Base-by-base conservation (phyloP, 1,140 invertebrate genomes). In the Bombus vancouverensis region DNA sequence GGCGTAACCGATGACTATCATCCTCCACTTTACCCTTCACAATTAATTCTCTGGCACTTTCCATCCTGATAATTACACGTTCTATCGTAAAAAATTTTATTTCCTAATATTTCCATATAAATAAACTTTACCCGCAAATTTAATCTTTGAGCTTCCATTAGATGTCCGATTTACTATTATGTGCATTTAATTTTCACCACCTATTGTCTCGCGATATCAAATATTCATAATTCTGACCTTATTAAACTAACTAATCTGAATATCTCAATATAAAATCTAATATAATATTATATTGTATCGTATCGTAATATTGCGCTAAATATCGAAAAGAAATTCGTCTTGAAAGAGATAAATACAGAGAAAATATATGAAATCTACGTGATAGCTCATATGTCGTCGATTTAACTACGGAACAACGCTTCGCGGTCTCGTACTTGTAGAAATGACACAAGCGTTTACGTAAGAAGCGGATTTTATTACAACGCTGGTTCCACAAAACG, bases 381-480 rank as follows among this genome's bases (percentile, higher is more conserved):
- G 59, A 62, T 62, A 13, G 12, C 12, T 37, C 39, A 5, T 12
- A 15, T 15, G 5, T 4, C 3, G 28, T 53, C 28, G 3, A 39
- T 42, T 77, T 53, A 76, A 34, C 32, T 22, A 68, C 2, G 3
- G 28, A n/a, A 10, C 25, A 25, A 78, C 10, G 37, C 22, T 25
- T 34, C 28, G n/a, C 32, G 42, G 28, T 73, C 9, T 0, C 9
- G 28, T 47, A 10, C 32, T 47, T 13, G 25, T 65, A 34, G 5
- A 75, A 82, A 53, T 66, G 71, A 75, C 59, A 53, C 34, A 37
- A n/a, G 13, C 66, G 34, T 62, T 80, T 85, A 85, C 68, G 77
- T 71, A 72, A 72, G 68, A 8, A 85, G 44, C 9, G 25, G 68
- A 62, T 80, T 85, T 85, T 72, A 85, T 80, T 65, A 80, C 53